Percentiles rank a stretch among this genome's conserved stretches.
Evolutionary conservation across 2,888 invertebrate species (phyloP).

Genomic region (Stegophylla sp.): DNA sequence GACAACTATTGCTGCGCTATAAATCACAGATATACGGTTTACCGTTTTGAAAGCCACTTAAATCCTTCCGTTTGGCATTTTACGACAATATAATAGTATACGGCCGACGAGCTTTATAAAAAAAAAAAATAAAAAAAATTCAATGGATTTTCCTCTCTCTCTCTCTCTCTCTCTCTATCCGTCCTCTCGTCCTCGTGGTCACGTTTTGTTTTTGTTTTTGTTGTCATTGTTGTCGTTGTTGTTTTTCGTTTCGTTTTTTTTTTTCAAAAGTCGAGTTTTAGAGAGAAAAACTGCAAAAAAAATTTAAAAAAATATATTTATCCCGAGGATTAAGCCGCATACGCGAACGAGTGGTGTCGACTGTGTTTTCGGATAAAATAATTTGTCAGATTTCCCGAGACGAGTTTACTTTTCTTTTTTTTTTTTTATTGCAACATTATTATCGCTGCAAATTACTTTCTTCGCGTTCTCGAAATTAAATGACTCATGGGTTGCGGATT

Average conservation of each 20-base stretch:
- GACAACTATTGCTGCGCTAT: conserved; percentile 55
- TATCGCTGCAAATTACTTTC: conserved; percentile 3
- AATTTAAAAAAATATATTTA: not conserved
- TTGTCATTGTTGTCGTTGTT: not conserved
- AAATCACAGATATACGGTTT: conserved; percentile 50
- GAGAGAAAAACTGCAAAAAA: not conserved
- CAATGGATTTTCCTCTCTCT: conserved; percentile 24
- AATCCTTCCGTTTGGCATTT: conserved; percentile 55
- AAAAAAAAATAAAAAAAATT: no score
- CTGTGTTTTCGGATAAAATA: conserved; percentile 52
- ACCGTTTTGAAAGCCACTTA: conserved; percentile 53
- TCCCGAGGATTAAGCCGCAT: conserved; percentile 17
- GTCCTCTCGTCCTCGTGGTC: not conserved
- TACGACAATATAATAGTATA: conserved; percentile 56
- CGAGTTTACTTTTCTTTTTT: no score
- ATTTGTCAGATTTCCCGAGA: conserved; percentile 28
- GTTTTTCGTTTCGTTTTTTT: conserved; percentile 22
- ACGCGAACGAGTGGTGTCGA: conserved; percentile 11
- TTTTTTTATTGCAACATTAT: not conserved
- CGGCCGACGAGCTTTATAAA: conserved; percentile 29
- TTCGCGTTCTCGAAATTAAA: no score
- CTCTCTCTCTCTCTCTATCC: not conserved
- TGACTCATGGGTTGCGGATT: no score
- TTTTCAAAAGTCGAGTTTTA: not conserved
- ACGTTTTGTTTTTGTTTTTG: conserved; percentile 29